These are phyloP conservation scores for Argynnis bischoffii DNA, from an alignment of 2,888 invertebrate genomes.

Conservation along the genomic window DNA sequence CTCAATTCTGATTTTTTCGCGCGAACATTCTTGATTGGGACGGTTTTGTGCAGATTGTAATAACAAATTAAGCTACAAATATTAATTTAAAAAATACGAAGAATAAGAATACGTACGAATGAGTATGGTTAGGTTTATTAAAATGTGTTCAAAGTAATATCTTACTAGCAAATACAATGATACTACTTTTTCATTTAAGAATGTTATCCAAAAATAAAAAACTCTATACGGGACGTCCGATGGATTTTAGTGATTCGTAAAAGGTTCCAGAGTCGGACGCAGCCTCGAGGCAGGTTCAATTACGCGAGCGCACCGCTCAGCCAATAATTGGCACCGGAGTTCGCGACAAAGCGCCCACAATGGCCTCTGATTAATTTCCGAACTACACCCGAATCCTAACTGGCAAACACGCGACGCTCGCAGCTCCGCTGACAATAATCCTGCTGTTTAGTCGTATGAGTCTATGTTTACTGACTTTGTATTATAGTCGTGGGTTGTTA, in stretches of 20 bases:
- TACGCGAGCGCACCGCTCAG: constrained; percentile 65
- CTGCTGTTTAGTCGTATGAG: constrained; percentile 41
- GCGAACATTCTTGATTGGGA: constrained; percentile 31
- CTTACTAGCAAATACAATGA: not conserved
- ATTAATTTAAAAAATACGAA: not conserved
- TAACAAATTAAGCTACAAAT: constrained; percentile 17
- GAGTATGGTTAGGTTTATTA: too few species aligned
- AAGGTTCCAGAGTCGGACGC: constrained; percentile 47
- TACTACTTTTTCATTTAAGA: not conserved
- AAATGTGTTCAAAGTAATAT: not conserved
- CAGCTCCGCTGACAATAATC: constrained; percentile 55
- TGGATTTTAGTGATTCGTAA: constrained; percentile 28
- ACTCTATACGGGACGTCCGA: constrained; percentile 10
- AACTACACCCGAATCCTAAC: constrained; percentile 80
- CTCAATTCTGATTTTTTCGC: constrained; percentile 39
- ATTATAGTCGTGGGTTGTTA: too few species aligned
- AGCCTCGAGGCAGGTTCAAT: constrained; percentile 69
- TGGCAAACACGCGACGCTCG: constrained; percentile 73
- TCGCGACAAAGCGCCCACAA: constrained; percentile 80
- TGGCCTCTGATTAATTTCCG: constrained; percentile 80
- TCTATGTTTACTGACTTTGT: not conserved
- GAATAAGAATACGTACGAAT: not conserved
- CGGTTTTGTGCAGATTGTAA: constrained; percentile 35
- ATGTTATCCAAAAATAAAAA: not conserved
- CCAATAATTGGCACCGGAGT: constrained; percentile 77